Percentiles rank a stretch among this genome's conserved stretches.
Evolutionary conservation across 2,888 invertebrate genomes (phyloP).

Genomic region (Protophormia terraenovae): DNA sequence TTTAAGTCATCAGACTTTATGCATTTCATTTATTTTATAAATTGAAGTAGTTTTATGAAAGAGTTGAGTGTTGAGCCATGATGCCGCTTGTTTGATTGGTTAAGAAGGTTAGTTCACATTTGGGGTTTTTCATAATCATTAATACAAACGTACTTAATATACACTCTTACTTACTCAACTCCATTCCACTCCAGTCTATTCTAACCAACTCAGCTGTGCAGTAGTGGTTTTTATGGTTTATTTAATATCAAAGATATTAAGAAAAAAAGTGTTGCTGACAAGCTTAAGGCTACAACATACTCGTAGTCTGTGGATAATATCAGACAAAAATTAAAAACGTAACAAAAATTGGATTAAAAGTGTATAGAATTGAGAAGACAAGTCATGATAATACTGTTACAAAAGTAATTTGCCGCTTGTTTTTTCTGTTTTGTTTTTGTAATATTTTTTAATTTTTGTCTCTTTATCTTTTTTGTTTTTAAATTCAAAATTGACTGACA

Average conservation of each 20-base stretch:
- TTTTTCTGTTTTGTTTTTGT: neutral
- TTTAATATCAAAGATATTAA: constrained; percentile 1
- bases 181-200: neutral
- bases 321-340: constrained; percentile 37
- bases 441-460: constrained; percentile 38
- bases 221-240: constrained; percentile 44
- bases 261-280: constrained; percentile 54
- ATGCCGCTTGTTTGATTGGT: constrained; percentile 53
- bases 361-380: constrained; percentile 57
- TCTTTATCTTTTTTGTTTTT: constrained; percentile 17
- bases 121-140: constrained; percentile 52
- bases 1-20: constrained; percentile 47
- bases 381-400: constrained; percentile 51
- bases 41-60: constrained; percentile 26
- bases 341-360: constrained; percentile 55
- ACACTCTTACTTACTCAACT: neutral
- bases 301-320: constrained; percentile 43
- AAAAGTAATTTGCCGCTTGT: constrained; percentile 65
- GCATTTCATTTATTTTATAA: constrained; percentile 47
- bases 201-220: constrained; percentile 4
- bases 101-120: constrained; percentile 44
- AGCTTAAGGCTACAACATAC: constrained; percentile 56
- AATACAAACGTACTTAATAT: neutral
- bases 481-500: constrained; percentile 38
- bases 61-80: constrained; percentile 10